Evolutionary conservation across 2,888 invertebrate genomes (phyloP).

Genomic region (Liodrosophila aerea): DNA sequence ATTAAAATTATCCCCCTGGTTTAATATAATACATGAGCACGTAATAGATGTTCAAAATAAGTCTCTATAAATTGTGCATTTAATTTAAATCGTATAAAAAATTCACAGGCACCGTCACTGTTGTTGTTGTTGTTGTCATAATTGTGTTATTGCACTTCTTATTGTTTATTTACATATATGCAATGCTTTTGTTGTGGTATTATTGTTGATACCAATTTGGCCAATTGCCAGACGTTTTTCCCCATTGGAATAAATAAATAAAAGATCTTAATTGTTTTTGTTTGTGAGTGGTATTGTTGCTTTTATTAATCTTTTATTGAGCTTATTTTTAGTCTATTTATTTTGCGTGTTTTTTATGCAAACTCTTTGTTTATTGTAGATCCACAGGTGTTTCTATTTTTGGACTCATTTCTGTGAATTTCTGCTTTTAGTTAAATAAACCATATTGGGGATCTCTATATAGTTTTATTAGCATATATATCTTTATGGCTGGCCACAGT

Average conservation of each 20-base stretch:
- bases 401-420: constrained; percentile 3
- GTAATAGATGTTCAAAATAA: too few species aligned
- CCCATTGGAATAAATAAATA: constrained; percentile 38
- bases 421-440: background rate
- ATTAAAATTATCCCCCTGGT: too few species aligned
- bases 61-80: background rate
- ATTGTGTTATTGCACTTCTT: constrained; percentile 37
- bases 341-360: constrained; percentile 28
- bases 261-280: constrained; percentile 25
- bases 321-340: constrained; percentile 32
- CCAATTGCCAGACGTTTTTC: constrained; percentile 48
- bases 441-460: background rate
- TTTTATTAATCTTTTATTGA: background rate
- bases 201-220: constrained; percentile 46
- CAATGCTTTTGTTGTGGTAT: constrained; percentile 31
- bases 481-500: background rate
- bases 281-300: background rate
- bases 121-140: constrained; percentile 14
- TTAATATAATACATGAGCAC: too few species aligned
- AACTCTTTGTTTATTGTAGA: constrained; percentile 31
- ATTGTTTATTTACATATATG: constrained; percentile 49
- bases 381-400: constrained; percentile 48
- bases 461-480: background rate
- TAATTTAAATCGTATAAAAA: background rate
- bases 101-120: background rate